Conservation (phyloP, 2,797 vertebrate species). For the Protosalanx chinensis region DNA sequence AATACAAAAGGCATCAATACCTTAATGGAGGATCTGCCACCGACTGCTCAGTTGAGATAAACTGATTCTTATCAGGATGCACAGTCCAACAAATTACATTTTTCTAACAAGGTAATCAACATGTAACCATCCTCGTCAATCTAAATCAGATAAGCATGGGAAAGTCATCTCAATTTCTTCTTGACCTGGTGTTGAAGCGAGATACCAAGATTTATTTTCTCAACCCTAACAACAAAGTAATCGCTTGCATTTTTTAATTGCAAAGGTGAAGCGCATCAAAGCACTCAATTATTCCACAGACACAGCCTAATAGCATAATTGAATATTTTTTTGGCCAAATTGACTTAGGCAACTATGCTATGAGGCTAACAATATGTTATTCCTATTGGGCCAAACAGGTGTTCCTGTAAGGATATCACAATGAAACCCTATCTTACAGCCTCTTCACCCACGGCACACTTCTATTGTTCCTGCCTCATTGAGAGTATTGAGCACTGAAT, state of each 20-base stretch:
- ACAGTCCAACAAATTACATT: neutral
- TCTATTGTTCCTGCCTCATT: conserved; percentile 70
- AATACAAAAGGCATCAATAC: conserved; percentile 70
- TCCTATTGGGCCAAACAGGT: conserved; percentile 27
- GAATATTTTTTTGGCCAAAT: neutral
- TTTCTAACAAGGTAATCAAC: neutral
- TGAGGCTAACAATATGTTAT: neutral
- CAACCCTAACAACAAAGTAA: neutral
- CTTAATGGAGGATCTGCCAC: conserved; percentile 59
- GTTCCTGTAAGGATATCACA: conserved; percentile 43
- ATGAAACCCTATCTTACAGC: conserved; percentile 51
- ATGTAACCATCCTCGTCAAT: neutral
- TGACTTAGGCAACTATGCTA: neutral
- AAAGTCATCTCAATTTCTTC: neutral
- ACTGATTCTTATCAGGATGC: neutral
- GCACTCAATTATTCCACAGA: conserved; percentile 1
- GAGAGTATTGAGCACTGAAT: conserved; percentile 76
- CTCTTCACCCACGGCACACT: conserved; percentile 78
- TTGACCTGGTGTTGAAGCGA: neutral
- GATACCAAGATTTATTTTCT: neutral
- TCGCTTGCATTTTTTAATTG: neutral
- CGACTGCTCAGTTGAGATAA: neutral
- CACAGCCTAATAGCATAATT: too few species aligned
- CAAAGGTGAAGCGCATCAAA: neutral
- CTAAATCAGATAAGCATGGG: neutral